Conservation (phyloP, 2,797 vertebrate species). For the Chromobotia macracanthus region DNA sequence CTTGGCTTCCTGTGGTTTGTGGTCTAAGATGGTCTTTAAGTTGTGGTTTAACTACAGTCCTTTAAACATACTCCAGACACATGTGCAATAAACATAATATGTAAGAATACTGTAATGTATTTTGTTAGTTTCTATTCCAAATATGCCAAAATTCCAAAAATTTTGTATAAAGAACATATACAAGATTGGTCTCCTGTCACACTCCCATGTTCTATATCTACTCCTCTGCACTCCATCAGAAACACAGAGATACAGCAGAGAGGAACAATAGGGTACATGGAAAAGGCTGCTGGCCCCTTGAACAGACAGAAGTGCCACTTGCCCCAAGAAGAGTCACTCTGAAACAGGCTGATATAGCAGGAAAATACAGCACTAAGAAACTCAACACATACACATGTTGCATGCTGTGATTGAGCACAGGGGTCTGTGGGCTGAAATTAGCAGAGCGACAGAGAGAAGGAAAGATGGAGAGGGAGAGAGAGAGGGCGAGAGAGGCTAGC, state of each 20-base stretch:
- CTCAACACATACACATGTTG: constrained; percentile 2
- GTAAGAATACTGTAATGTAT: not conserved
- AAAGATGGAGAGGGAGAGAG: not conserved
- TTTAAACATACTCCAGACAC: too few relatives aligned
- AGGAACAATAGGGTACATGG: not conserved
- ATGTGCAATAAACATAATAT: not conserved
- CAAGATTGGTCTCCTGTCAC: not conserved
- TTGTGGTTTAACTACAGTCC: too few relatives aligned
- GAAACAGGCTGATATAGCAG: not conserved
- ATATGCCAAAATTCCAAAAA: not conserved
- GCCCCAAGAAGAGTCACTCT: not conserved
- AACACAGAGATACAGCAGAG: not conserved
- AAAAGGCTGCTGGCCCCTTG: not conserved
- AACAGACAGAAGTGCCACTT: not conserved
- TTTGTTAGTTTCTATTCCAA: not conserved
- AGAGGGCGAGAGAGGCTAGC: not conserved
- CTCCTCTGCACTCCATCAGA: not conserved
- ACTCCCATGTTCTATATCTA: not conserved
- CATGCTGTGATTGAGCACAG: constrained; percentile 21
- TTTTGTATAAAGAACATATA: not conserved
- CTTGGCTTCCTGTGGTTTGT: constrained; percentile 8
- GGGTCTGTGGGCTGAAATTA: constrained; percentile 27
- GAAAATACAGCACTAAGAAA: not conserved
- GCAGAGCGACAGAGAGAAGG: not conserved
- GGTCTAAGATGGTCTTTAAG: not conserved